These are phyloP conservation scores for Coturnix japonica DNA, from an alignment of 2,113 vertebrate species.

Conservation along the genomic window DNA sequence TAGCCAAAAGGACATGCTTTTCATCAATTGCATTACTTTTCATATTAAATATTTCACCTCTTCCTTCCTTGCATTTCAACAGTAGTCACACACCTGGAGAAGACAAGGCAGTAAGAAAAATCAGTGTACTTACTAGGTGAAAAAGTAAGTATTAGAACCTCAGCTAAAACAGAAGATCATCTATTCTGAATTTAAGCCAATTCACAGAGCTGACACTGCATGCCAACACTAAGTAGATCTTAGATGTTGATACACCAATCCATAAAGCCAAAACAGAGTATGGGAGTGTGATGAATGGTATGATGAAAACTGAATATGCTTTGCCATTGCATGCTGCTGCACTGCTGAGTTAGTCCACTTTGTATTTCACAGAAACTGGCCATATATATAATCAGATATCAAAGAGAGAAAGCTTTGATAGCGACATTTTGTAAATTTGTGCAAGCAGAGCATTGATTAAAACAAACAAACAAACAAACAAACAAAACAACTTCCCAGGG, in stretches of 20 bases:
- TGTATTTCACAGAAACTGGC: not conserved
- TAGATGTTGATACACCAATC: not conserved
- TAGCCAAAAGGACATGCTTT: accelerated
- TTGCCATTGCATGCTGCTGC: not conserved
- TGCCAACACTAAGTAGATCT: not conserved
- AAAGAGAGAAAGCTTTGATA: not conserved
- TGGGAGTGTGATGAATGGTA: not conserved
- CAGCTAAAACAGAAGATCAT: not conserved
- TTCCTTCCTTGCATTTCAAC: not conserved
- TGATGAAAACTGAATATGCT: not conserved
- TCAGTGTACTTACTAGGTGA: not conserved
- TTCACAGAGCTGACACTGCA: not conserved
- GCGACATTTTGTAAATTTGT: not conserved
- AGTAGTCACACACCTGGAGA: not conserved
- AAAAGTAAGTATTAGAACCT: not conserved
- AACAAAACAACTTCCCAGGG: not conserved
- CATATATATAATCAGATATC: not conserved
- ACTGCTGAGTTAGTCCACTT: not conserved
- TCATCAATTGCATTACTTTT: not conserved
- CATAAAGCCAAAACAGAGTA: not conserved
- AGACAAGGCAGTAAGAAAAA: not conserved
- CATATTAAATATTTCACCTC: not conserved
- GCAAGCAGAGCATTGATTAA: not conserved
- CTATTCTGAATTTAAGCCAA: not conserved
- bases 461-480: not conserved